Evolutionary conservation across 2,888 invertebrate genomes (phyloP), one percentile per base, ranked within the genome.

Genomic region (Hirtodrosophila confusa): DNA sequence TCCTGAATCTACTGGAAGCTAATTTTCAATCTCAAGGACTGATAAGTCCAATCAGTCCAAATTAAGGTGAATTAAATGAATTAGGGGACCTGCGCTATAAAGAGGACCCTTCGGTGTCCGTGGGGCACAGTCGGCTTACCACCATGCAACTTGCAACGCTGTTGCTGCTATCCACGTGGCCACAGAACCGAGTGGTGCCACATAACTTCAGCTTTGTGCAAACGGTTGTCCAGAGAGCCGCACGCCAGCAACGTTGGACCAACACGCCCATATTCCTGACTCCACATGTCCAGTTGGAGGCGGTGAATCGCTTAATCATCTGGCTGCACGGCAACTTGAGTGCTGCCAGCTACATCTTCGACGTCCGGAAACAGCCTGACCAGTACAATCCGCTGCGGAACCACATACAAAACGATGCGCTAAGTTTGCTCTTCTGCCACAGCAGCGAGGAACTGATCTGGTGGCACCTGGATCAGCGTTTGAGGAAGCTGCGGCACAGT

Each of bases 181-280:
- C 44, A 23, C 23, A 44, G 11, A 7, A 49, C 24, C 29, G 8
- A 5, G 23, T 31, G 17, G 45, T 31, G 9, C 6, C 41, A 4
- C 60, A 74, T 31, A 85, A 87, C 57, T 45, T 82, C 9, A 69
- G 27, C 27, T 53, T 68, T 10, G 3, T 86, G 0, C 56, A 64
- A 10, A 29, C 43, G 0, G 43, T 88, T 2, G 12, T 80, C 3
- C 10, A 50, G n/a, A 35, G 37, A 4, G 62, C 72, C 1, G 55
- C 65, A 0, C 31, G 4, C 0, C 45, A 68, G n/a, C 33, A 76
- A 4, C 36, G 44, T 6, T 84, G 85, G 71, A 67, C 54, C 10
- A 80, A 78, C 35, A 75, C 77, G 4, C 73, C 78, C 11, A 66
- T 89, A 29, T 89, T 89, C 17, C n/a, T 50, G 9, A 78, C 66